Base-by-base conservation (phyloP, 2,797 vertebrate species). In the Gambelia wislizenii region DNA sequence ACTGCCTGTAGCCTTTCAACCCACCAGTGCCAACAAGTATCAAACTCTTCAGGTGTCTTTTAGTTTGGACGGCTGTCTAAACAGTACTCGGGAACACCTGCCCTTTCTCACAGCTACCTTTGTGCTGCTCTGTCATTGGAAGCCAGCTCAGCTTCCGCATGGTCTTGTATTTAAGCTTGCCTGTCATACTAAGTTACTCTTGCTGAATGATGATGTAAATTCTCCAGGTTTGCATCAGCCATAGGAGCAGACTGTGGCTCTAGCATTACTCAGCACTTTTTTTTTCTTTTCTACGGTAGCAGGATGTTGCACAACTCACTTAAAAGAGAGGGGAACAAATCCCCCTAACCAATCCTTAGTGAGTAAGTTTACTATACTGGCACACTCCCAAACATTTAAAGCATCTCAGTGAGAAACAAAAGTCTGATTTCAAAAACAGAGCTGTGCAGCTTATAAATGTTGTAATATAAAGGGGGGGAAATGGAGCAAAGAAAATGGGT, bases 201-300 rank as follows among this genome's bases (percentile, higher is more conserved):
- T 80, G 95, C 95, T 96, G 92, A 95, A 94, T 97, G 96, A 97
- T 98, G 97, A 97, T 97, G 97, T 96, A 98, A 98, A 98, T 97
- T 97, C 97, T 96, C 94, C 96, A 97, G 97, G 97, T 97, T 98
- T 98, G 97, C 97, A 97, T 98, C 97, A 98, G 97, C 97, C 97
- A 96, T 96, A 92, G 59, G 93, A 96, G 93, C 95, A 94, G 92
- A 61, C 42, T 93, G 94, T 95, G 91, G 61, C 39, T 93, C 94
- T 95, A 95, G 94, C 95, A 97, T 98, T 97, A 98, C 93, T 98
- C 97, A 98, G 97, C 97, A 90, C 18, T 96, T 86, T 74, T 96
- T n/a, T 6, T 7, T 1, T 25, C 88, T 87, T 90, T 89, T 75
- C n/a, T 94, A 93, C 89, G 13, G 42, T 88, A 95, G 91, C 91